Base-by-base conservation (phyloP, 2,888 invertebrate species). In the Monoplex corrugatus region DNA sequence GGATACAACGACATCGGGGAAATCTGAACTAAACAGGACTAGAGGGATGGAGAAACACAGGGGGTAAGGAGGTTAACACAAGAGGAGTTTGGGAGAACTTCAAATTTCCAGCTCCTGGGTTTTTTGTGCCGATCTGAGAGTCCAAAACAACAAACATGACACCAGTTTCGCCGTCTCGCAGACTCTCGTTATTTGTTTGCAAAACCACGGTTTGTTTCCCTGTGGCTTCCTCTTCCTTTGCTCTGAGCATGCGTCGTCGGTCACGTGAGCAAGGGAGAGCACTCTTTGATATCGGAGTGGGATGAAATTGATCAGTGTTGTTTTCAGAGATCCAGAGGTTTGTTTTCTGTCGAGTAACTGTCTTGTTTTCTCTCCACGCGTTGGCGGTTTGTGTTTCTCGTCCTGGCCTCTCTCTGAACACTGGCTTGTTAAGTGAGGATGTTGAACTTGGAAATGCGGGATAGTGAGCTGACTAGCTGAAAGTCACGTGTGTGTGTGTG, bases 401-500 rank as follows among this genome's bases (percentile, higher is more conserved):
- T 78, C 35, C 38, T 28, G 1, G 38, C 38, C 35, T 19, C 78
- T 78, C 78, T 78, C 6, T 3, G 3, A 13, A 38, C n/a, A 68
- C 8, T n/a, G 23, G n/a, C 8, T n/a, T 68, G 2, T 2, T n/a
- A 8, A 2, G 1, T n/a, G n/a, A n/a, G n/a, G n/a, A n/a, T n/a
- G n/a, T n/a, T n/a, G n/a, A n/a, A n/a, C n/a, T n/a, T n/a, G n/a
- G n/a, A n/a, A n/a, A n/a, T n/a, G n/a, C n/a, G n/a, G n/a, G n/a
- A n/a, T n/a, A n/a, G n/a, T n/a, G n/a, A n/a, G n/a, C n/a, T n/a
- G n/a, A n/a, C 57, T 57, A 16, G 13, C 23, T 57, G 13, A 57
- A 57, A 57, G 23, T 16, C 57, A 57, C 35, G 75, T 75, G 75
- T 75, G 75, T 75, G 75, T 75, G 75, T 75, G 75, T 75, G 75